Evolutionary conservation across 2,888 invertebrate species (phyloP).

Genomic region (Andrena trimmerana): DNA sequence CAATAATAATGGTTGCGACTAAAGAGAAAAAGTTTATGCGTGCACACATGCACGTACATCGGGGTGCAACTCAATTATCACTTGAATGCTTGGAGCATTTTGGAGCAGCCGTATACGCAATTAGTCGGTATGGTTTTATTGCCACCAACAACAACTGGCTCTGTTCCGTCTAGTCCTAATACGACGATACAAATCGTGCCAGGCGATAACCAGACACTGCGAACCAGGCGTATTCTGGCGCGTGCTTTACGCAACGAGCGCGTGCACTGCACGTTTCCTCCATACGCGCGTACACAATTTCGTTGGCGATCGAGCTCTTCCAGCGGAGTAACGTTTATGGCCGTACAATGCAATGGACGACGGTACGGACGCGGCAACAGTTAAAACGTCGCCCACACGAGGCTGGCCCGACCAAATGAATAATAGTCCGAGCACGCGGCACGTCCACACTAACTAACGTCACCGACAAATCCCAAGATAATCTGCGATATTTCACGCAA

Average conservation of each 20-base stretch:
- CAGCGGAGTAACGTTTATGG: slow-evolving; percentile 54
- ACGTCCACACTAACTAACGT: slow-evolving; percentile 68
- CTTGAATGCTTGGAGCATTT: slow-evolving; percentile 55
- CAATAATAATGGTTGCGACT: no score
- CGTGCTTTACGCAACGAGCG: slow-evolving; percentile 41
- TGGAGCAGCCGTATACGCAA: slow-evolving; percentile 54
- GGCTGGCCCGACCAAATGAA: slow-evolving; percentile 61
- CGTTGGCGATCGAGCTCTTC: slow-evolving; percentile 44
- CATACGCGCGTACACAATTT: slow-evolving; percentile 47
- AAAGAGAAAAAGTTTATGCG: background rate
- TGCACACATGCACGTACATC: background rate
- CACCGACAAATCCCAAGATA: slow-evolving; percentile 75
- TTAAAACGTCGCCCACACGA: slow-evolving; percentile 52
- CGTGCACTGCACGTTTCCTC: slow-evolving; percentile 45
- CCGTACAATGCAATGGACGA: slow-evolving; percentile 41
- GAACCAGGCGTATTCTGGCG: slow-evolving; percentile 21
- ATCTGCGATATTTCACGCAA: slow-evolving; percentile 63
- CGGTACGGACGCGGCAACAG: slow-evolving; percentile 35
- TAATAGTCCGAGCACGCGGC: slow-evolving; percentile 71
- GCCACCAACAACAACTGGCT: slow-evolving; percentile 49
- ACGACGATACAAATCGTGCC: slow-evolving; percentile 52
- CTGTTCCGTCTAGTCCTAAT: slow-evolving; percentile 54
- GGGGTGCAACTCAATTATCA: slow-evolving; percentile 20
- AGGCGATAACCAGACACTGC: slow-evolving; percentile 56
- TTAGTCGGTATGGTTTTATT: slow-evolving; percentile 64